Percentiles rank a stretch among this genome's conserved stretches.
Conservation (phyloP, 30 jellyfish, hydroid and myxozoan genomes). For the Aurelia coerulea region DNA sequence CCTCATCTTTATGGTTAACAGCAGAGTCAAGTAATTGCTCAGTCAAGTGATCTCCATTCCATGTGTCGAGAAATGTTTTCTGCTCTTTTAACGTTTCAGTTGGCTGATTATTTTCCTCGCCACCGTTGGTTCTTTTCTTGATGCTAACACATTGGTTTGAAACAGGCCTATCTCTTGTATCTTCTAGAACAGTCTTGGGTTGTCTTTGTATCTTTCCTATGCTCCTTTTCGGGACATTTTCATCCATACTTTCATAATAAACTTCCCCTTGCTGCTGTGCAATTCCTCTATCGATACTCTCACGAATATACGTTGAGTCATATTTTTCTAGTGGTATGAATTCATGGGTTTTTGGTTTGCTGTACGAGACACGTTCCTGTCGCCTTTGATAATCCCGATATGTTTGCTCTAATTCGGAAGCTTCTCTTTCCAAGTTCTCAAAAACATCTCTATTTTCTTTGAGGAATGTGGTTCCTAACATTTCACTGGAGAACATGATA, state of each 20-base stretch:
- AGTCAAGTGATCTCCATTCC: slow-evolving; percentile 46
- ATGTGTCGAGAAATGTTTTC: slow-evolving; percentile 32
- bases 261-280: background rate
- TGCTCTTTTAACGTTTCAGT: background rate
- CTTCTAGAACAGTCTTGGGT: background rate
- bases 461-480: background rate
- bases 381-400: slow-evolving; percentile 34
- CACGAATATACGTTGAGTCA: slow-evolving; percentile 5
- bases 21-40: slow-evolving; percentile 65
- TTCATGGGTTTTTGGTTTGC: slow-evolving; percentile 41
- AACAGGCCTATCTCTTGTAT: background rate
- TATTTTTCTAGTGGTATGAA: slow-evolving; percentile 35
- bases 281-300: background rate
- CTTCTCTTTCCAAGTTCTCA: slow-evolving; percentile 45
- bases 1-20: slow-evolving; percentile 25
- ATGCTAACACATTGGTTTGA: background rate
- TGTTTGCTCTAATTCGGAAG: slow-evolving; percentile 40
- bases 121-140: background rate
- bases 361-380: background rate
- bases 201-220: background rate
- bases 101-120: background rate
- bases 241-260: background rate
- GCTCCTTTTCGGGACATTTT: background rate
- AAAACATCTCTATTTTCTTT: slow-evolving; percentile 16
- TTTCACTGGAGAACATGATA: background rate